phyloP scores from a whole-genome alignment of 2,113 vertebrate genomes.

The Cinclus cinclus region DNA sequence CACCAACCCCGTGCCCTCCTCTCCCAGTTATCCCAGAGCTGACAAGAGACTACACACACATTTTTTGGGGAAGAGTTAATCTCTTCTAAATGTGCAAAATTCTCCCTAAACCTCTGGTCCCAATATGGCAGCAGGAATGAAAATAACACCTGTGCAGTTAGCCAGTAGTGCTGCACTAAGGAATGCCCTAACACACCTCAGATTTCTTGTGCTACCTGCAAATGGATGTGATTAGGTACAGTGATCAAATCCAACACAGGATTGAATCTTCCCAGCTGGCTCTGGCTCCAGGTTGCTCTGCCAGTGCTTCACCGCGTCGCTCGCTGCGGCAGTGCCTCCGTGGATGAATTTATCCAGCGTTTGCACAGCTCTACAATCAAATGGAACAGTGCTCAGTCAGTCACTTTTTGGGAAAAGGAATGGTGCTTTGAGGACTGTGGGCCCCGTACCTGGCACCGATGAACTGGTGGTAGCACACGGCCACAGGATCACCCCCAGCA shows the following conservation, averaged over 20 bases:
- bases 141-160: accelerated
- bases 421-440: accelerated
- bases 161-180: not conserved
- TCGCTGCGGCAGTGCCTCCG: accelerated
- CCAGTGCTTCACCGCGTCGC: not conserved
- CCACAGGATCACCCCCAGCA: not conserved
- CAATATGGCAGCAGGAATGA: not conserved
- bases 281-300: not conserved
- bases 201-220: not conserved
- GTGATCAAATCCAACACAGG: not conserved
- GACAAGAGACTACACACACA: accelerated
- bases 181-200: not conserved
- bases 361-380: not conserved
- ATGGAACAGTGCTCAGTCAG: not conserved
- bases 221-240: accelerated
- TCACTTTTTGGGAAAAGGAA: too few relatives aligned
- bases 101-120: not conserved
- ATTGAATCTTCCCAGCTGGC: not conserved
- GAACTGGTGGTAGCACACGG: not conserved
- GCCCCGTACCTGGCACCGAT: not conserved
- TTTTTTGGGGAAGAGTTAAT: not conserved
- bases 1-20: not conserved
- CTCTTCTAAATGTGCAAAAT: not conserved
- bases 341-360: accelerated
- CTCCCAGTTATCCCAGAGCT: accelerated